These are phyloP conservation scores for Drosophila hydei DNA, from an alignment of 1,140 invertebrate species.

Conservation along the genomic window DNA sequence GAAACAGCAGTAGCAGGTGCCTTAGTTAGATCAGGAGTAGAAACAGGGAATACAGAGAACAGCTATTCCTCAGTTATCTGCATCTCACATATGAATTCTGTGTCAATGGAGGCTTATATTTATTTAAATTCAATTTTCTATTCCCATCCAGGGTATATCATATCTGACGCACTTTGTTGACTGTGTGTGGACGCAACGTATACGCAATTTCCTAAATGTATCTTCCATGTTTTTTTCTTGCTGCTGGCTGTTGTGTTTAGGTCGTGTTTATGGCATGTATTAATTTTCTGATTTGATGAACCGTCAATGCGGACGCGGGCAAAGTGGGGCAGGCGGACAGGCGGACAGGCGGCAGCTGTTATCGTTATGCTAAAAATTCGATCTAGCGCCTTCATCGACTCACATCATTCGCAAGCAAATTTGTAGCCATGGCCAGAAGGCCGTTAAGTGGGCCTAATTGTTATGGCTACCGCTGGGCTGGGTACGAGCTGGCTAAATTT, in stretches of 20 bases:
- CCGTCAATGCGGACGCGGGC: slow-evolving; percentile 21
- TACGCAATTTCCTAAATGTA: slow-evolving; percentile 15
- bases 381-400: neutral
- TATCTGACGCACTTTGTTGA: neutral
- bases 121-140: neutral
- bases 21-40: too few relatives aligned
- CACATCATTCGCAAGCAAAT: too few relatives aligned
- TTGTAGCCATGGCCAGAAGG: neutral
- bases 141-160: neutral
- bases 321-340: neutral
- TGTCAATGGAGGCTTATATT: too few relatives aligned
- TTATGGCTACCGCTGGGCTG: slow-evolving; percentile 6
- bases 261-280: slow-evolving; percentile 64
- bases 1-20: too few relatives aligned
- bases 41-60: too few relatives aligned
- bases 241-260: slow-evolving; percentile 45
- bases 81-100: too few relatives aligned
- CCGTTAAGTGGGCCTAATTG: slow-evolving; percentile 24
- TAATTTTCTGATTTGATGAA: slow-evolving; percentile 70
- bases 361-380: slow-evolving; percentile 4
- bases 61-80: too few relatives aligned
- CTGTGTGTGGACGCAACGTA: slow-evolving; percentile 3
- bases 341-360: slow-evolving; percentile 13
- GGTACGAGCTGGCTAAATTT: slow-evolving; percentile 1
- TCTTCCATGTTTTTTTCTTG: neutral